Percentiles rank a stretch among this genome's conserved stretches.
Conservation (phyloP, 2,113 vertebrate species). For the Tachysurus fulvidraco region DNA sequence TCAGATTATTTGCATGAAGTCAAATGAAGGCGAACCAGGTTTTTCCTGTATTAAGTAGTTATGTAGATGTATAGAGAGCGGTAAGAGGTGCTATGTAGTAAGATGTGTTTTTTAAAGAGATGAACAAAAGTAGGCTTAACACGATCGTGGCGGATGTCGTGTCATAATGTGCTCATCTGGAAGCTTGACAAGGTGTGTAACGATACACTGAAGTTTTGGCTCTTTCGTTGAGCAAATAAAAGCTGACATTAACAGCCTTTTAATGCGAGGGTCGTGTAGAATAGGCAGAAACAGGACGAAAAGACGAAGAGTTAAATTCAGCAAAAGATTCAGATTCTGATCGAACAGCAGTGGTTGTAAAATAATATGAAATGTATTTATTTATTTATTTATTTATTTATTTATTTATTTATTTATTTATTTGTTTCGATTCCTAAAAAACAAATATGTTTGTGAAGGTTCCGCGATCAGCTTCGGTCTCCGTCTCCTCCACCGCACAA, state of each 20-base stretch:
- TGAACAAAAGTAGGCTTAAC: neutral
- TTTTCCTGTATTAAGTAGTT: neutral
- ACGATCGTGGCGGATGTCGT: neutral
- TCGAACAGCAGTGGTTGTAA: neutral
- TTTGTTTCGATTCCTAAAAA: too few species aligned
- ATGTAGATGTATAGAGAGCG: neutral
- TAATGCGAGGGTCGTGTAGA: neutral
- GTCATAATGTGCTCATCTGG: neutral
- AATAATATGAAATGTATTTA: too few species aligned
- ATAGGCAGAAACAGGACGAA: neutral
- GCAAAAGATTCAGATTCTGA: neutral
- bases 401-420: too few species aligned
- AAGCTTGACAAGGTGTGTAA: neutral
- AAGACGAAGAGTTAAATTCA: neutral
- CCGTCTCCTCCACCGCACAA: neutral
- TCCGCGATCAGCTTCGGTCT: neutral
- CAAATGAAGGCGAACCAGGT: neutral
- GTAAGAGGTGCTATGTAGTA: too few species aligned
- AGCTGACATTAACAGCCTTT: neutral
- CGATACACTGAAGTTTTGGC: neutral
- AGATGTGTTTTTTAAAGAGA: neutral
- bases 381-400: too few species aligned
- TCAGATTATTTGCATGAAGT: neutral
- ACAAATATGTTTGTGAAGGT: neutral
- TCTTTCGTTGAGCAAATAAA: neutral